Percentiles rank a stretch among this genome's conserved stretches.
Evolutionary conservation across 35 echinoderm and acorn worm genomes (phyloP).

Genomic region (Heliocidaris tuberculata): DNA sequence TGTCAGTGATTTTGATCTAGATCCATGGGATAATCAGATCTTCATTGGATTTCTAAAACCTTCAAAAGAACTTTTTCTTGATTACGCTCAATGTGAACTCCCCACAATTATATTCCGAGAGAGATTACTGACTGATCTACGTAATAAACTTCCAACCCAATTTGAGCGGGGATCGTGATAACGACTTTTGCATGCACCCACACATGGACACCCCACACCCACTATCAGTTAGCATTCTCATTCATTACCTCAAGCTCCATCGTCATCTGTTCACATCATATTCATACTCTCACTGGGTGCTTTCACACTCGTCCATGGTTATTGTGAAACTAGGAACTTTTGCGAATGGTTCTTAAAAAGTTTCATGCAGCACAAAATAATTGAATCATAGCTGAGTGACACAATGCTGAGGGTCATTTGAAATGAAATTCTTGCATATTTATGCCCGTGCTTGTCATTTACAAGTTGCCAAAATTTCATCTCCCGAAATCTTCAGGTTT

Average conservation of each 20-base stretch:
- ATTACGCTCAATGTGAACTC: neutral
- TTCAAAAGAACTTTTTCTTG: neutral
- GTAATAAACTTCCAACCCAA: too few species aligned
- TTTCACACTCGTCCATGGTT: neutral
- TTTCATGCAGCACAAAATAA: too few species aligned
- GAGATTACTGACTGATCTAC: neutral
- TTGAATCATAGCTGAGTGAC: too few species aligned
- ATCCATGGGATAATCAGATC: neutral
- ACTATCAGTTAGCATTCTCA: too few species aligned
- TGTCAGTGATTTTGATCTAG: neutral
- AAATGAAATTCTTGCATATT: too few species aligned
- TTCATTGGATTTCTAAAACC: neutral
- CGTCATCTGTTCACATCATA: neutral
- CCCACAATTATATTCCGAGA: neutral
- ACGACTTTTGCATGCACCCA: neutral
- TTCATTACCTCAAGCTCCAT: too few species aligned
- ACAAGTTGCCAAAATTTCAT: too few species aligned
- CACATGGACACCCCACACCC: neutral
- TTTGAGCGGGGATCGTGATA: neutral
- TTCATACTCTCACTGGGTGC: neutral
- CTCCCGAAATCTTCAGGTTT: too few species aligned
- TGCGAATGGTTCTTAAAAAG: too few species aligned
- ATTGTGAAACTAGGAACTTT: too few species aligned
- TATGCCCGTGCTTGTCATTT: too few species aligned
- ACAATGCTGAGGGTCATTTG: too few species aligned